Evolutionary conservation across 1,140 invertebrate species (phyloP).

Genomic region (Aphis craccivora): DNA sequence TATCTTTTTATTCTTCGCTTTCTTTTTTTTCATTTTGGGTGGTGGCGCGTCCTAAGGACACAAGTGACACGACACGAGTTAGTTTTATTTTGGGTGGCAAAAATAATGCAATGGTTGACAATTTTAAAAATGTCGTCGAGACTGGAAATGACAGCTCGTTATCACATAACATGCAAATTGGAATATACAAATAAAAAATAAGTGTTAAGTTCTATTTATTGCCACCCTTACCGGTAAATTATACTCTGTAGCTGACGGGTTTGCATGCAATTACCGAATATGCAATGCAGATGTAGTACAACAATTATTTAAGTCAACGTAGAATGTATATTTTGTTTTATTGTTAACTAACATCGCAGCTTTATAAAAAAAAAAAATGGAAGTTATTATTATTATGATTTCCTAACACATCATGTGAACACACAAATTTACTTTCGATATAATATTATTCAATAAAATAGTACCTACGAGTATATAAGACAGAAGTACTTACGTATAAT

Average conservation of each 20-base stretch:
- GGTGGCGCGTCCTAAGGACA: not conserved
- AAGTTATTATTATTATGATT: not conserved
- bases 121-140: conserved; percentile 16
- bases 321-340: not conserved
- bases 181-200: conserved; percentile 38
- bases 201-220: conserved; percentile 34
- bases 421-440: not conserved
- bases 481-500: too few relatives aligned
- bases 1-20: conserved; percentile 13
- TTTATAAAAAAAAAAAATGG: not conserved
- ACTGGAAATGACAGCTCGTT: conserved; percentile 43
- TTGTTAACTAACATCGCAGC: not conserved
- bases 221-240: not conserved
- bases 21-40: not conserved
- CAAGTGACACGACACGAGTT: not conserved
- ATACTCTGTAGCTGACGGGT: conserved; percentile 17
- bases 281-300: not conserved
- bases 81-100: not conserved
- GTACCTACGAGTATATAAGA: not conserved
- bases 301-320: not conserved
- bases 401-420: not conserved
- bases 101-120: conserved; percentile 6
- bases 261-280: not conserved
- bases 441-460: not conserved
- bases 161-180: not conserved